phyloP scores from a whole-genome alignment of 2,797 vertebrate genomes.

The Hephaestus fuliginosus region DNA sequence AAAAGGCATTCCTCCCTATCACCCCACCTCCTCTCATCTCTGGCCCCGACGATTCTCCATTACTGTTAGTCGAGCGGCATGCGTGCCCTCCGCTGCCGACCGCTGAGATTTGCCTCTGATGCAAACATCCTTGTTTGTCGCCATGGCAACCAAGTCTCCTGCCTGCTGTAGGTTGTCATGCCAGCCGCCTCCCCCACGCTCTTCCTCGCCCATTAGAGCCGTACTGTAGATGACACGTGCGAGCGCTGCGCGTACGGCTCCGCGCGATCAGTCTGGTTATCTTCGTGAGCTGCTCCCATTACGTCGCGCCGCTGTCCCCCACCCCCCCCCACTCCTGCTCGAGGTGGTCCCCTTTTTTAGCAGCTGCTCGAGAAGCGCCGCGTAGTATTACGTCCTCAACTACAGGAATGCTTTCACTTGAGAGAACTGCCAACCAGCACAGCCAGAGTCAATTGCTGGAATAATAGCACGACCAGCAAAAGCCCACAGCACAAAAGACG shows the following conservation, averaged over 20 bases:
- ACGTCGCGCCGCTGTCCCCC: not conserved
- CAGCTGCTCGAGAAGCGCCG: not conserved
- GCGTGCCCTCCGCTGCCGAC: conserved; percentile 60
- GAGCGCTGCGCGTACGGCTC: conserved; percentile 23
- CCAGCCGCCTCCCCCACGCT: conserved; percentile 67
- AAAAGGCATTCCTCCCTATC: conserved; percentile 35
- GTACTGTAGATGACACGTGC: conserved; percentile 73
- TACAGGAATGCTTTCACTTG: conserved; percentile 57
- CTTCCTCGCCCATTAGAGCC: conserved; percentile 69
- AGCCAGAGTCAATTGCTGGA: conserved; percentile 56
- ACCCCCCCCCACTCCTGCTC: not conserved
- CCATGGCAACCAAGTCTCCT: conserved; percentile 87
- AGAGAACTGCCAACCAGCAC: conserved; percentile 41
- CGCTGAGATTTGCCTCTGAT: conserved; percentile 81
- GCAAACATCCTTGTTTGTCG: conserved; percentile 87
- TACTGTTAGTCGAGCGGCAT: conserved; percentile 52
- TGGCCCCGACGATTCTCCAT: conserved; percentile 49
- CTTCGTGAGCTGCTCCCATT: conserved; percentile 48
- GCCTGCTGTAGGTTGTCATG: conserved; percentile 83
- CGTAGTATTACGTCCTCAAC: conserved; percentile 33
- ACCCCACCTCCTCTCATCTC: conserved; percentile 40
- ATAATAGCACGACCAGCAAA: conserved; percentile 61
- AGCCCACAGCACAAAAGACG: conserved; percentile 43
- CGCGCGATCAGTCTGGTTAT: conserved; percentile 34
- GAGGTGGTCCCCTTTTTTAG: conserved; percentile 14